Conservation (phyloP, 2,113 vertebrate species). For the Cariama cristata region DNA sequence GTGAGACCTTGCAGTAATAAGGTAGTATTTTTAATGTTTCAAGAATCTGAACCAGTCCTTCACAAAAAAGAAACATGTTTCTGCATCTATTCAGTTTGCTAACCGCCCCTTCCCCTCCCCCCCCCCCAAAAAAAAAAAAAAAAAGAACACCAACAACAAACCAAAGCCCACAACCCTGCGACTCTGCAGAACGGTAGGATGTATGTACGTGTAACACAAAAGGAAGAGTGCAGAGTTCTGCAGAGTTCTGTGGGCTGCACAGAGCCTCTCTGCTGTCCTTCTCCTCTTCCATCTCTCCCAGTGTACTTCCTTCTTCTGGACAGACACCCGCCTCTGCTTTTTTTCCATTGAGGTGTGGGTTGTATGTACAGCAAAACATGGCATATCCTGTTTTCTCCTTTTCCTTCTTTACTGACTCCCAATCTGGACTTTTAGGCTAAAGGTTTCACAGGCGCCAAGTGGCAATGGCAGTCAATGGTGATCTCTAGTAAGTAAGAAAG, state of each 20-base stretch:
- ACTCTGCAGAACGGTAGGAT: background rate
- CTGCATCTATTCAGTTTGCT: background rate
- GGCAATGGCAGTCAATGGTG: background rate
- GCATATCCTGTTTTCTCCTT: background rate
- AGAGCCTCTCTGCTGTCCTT: background rate
- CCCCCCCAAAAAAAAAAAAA: background rate
- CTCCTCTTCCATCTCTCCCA: background rate
- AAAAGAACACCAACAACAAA: background rate
- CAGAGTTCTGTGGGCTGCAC: background rate
- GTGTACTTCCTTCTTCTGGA: background rate
- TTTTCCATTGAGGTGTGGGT: background rate
- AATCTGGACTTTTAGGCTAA: background rate
- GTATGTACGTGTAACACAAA: background rate
- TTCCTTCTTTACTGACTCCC: background rate
- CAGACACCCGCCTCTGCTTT: background rate
- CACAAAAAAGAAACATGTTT: accelerated
- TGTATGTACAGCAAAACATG: background rate
- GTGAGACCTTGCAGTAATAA: background rate
- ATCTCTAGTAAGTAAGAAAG: background rate
- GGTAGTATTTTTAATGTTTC: background rate
- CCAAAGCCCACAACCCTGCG: background rate
- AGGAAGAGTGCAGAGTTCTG: accelerated
- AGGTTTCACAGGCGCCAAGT: background rate
- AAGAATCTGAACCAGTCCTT: background rate
- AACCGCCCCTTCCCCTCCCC: background rate